These are phyloP conservation scores for Capreolus pygargus DNA, from an alignment of 2,113 vertebrate genomes.

Conservation along the genomic window DNA sequence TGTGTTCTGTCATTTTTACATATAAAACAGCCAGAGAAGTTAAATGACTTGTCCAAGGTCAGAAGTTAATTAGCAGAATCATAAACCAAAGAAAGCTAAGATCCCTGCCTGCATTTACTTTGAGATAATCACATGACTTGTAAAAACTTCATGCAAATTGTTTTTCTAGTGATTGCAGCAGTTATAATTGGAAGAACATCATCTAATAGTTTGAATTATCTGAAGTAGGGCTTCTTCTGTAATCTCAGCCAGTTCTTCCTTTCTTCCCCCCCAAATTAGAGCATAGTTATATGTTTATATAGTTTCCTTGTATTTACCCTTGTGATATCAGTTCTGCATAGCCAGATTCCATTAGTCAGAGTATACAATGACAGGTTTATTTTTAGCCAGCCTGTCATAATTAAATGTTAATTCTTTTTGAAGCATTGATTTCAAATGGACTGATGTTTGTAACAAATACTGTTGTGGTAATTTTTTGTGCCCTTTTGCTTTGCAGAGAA, in stretches of 20 bases:
- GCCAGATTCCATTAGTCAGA: neutral
- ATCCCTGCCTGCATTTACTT: neutral
- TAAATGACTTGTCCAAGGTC: neutral
- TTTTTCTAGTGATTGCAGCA: neutral
- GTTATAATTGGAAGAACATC: neutral
- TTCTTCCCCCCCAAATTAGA: neutral
- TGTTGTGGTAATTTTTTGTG: neutral
- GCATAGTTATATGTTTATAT: neutral
- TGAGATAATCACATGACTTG: neutral
- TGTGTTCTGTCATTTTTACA: neutral
- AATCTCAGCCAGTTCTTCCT: neutral
- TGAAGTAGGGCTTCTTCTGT: neutral
- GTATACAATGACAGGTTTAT: neutral
- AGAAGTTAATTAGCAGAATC: neutral
- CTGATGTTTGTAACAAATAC: neutral
- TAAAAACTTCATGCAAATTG: neutral
- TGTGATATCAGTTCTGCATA: slow-evolving; percentile 18
- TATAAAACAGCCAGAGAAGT: neutral
- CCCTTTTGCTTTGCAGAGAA: neutral
- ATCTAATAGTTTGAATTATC: neutral
- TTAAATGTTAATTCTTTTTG: slow-evolving; percentile 29
- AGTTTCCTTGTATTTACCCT: neutral
- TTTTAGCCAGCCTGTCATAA: neutral
- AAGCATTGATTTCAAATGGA: neutral
- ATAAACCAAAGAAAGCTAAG: neutral